These are phyloP conservation scores for Microctonus brassicae DNA, from an alignment of 2,888 invertebrate species.

Conservation along the genomic window DNA sequence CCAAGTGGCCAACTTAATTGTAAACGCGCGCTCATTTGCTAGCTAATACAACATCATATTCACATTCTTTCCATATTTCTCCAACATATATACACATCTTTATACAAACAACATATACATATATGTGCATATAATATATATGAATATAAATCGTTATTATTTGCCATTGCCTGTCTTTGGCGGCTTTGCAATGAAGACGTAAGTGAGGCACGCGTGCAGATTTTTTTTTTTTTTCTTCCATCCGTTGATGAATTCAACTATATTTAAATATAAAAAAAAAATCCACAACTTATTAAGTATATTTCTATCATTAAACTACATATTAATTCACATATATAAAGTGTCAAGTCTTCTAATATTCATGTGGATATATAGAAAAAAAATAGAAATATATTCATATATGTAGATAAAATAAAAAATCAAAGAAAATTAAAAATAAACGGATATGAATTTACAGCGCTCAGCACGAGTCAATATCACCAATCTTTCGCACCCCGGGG, in stretches of 20 bases:
- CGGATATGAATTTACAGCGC: conserved; percentile 5
- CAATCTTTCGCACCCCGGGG: conserved; percentile 57
- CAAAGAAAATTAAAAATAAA: background rate
- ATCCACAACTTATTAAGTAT: conserved; percentile 32
- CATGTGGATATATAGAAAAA: conserved; percentile 29
- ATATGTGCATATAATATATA: background rate
- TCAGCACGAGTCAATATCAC: conserved; percentile 46
- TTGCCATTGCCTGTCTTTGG: conserved; percentile 19
- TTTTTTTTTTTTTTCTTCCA: conserved; percentile 11
- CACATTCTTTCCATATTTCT: conserved; percentile 39
- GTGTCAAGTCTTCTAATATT: too few species aligned
- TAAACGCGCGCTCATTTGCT: conserved; percentile 43
- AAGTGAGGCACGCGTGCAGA: conserved; percentile 23
- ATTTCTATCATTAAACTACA: too few species aligned
- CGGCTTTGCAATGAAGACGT: conserved; percentile 17
- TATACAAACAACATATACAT: background rate
- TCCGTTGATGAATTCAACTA: background rate
- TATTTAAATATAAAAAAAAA: conserved; percentile 1
- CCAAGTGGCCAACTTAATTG: conserved; percentile 50
- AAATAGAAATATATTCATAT: conserved; percentile 20
- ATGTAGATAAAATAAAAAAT: too few species aligned
- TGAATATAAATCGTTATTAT: background rate
- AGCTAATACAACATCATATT: conserved; percentile 48
- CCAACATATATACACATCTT: conserved; percentile 4
- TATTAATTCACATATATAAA: too few species aligned